Conservation (phyloP, 1,140 invertebrate genomes). For the Cecropterus lyciades region DNA sequence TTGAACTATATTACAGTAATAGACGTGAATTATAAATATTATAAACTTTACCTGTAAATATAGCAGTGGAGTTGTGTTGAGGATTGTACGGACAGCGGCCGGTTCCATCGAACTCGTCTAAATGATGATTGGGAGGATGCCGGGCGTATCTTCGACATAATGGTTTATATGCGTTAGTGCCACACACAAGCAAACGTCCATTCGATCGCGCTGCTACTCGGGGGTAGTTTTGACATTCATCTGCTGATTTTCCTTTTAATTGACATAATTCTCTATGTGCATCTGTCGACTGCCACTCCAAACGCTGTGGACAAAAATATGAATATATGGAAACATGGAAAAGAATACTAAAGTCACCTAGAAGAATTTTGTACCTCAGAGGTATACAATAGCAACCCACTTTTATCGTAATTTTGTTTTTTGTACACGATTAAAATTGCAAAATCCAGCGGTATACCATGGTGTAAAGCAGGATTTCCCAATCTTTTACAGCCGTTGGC, state of each 20-base stretch:
- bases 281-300: conserved; percentile 93
- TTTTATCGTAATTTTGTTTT: no score
- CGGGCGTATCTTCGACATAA: conserved; percentile 92
- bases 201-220: conserved; percentile 90
- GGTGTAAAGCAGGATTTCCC: no score
- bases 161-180: conserved; percentile 98
- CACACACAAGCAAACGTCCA: conserved; percentile 94
- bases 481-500: no score
- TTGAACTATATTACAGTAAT: no score
- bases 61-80: conserved; percentile 96
- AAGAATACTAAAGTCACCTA: no score
- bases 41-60: conserved; percentile 87
- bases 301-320: conserved; percentile 83
- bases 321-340: no score
- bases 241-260: conserved; percentile 94
- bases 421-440: no score
- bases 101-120: conserved; percentile 91
- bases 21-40: background rate
- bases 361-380: no score
- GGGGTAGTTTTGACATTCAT: conserved; percentile 98
- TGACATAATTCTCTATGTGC: conserved; percentile 93
- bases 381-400: no score
- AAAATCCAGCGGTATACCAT: no score
- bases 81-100: conserved; percentile 97
- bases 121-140: conserved; percentile 74